These are phyloP conservation scores for Epistrophe eligans DNA, from an alignment of 2,888 invertebrate genomes.

Conservation along the genomic window DNA sequence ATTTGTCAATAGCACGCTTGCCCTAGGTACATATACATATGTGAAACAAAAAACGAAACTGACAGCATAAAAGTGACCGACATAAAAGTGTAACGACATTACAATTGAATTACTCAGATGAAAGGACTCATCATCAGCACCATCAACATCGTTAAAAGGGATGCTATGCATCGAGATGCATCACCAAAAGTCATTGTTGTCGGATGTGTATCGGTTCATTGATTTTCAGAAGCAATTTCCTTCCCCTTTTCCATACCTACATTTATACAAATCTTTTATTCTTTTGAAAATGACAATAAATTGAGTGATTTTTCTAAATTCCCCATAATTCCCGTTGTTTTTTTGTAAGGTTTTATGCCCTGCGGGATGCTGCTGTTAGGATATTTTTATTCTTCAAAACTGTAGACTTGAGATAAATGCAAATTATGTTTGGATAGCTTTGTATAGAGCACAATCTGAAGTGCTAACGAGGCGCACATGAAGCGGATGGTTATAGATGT, in stretches of 20 bases:
- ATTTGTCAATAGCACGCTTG: no score
- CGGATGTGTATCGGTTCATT: conserved; percentile 59
- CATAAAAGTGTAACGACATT: conserved; percentile 39
- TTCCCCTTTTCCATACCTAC: background rate
- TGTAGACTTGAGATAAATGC: conserved; percentile 47
- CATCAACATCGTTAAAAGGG: conserved; percentile 18
- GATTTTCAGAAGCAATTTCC: conserved; percentile 42
- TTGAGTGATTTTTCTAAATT: conserved; percentile 33
- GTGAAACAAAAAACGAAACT: background rate
- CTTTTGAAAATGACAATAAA: conserved; percentile 29
- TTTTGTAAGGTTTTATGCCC: conserved; percentile 16
- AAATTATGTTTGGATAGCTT: conserved; percentile 20
- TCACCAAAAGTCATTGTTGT: conserved; percentile 61
- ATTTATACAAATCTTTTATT: background rate
- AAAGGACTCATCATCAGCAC: conserved; percentile 53
- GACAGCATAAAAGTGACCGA: conserved; percentile 12
- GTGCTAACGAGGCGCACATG: background rate
- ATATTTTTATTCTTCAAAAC: background rate
- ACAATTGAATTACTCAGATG: conserved; percentile 63
- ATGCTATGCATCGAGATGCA: background rate
- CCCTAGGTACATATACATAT: no score
- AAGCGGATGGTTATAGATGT: background rate
- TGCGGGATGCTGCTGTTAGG: background rate
- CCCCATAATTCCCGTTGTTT: conserved; percentile 1
- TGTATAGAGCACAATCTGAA: background rate